Base-by-base conservation (phyloP, 1,140 invertebrate genomes). In the Sitodiplosis mosellana region DNA sequence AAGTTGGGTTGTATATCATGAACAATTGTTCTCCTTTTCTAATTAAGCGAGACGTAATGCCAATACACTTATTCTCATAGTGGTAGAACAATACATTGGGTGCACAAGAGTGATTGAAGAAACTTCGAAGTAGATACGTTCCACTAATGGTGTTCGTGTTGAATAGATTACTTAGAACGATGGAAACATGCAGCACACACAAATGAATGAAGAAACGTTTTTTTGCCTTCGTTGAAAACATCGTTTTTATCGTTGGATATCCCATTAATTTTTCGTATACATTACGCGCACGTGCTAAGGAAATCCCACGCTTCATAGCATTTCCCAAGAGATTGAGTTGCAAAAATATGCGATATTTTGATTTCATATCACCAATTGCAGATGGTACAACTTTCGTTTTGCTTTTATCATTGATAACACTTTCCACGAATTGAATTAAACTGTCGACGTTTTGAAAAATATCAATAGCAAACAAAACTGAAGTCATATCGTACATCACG, bases 371-470 rank as follows among this genome's bases (percentile, higher is more conserved):
- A n/a, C n/a, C n/a, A 36, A 36, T 8, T 36, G 34, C 8, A n/a
- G 8, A 8, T 36, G 34, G 34, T 36, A n/a, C 69, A n/a, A n/a
- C n/a, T n/a, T n/a, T n/a, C n/a, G n/a, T n/a, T 60, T 68, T 73
- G 33, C 71, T 57, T 61, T 66, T 67, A 53, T 66, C 8, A 36
- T 36, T n/a, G 34, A 36, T 36, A 36, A n/a, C 34, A 36, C n/a
- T 36, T 36, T 36, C 34, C 34, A 36, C 34, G 34, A 36, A 36
- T n/a, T 36, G 8, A n/a, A 36, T 36, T n/a, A 36, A 36, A 36
- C 8, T 10, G 63, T 51, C 61, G 63, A 46, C 62, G 53, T 79
- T 77, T 38, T 73, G 72, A 52, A 78, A 69, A 56, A 78, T 65
- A 46, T 64, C 54, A 40, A 73, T 36, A 52, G 27, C 86, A 55